Percentiles rank a stretch among this genome's conserved stretches.
phyloP scores from a whole-genome alignment of 1,140 invertebrate species.

The Lasioglossum baleicum region DNA sequence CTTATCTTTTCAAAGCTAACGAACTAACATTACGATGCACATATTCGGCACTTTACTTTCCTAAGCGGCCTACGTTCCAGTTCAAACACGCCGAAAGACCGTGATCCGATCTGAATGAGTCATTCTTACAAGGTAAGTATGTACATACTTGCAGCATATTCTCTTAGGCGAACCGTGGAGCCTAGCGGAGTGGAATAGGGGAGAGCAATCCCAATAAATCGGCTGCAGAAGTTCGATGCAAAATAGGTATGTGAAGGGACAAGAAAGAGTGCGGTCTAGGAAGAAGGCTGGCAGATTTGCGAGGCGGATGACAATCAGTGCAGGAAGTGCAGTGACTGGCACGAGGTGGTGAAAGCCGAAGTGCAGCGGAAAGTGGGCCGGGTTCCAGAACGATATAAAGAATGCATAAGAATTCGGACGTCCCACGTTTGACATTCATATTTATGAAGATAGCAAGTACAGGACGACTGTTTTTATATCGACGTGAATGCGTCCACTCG shows the following conservation, averaged over 20 bases:
- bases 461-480: background rate
- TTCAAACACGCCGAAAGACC: background rate
- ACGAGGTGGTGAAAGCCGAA: conserved; percentile 75
- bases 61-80: background rate
- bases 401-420: conserved; percentile 57
- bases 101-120: background rate
- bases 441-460: background rate
- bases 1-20: no score
- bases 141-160: background rate
- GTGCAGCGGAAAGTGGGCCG: conserved; percentile 72
- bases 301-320: conserved; percentile 74
- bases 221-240: background rate
- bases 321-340: conserved; percentile 78
- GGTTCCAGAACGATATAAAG: conserved; percentile 57
- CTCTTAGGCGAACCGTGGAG: background rate
- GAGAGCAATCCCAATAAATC: background rate
- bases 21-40: no score
- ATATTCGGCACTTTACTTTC: background rate
- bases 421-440: conserved; percentile 46
- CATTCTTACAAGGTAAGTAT: background rate
- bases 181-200: background rate
- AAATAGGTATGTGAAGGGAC: background rate
- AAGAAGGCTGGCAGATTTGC: conserved; percentile 33
- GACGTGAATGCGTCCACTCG: background rate
- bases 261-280: conserved; percentile 16